phyloP scores from a whole-genome alignment of 2,888 invertebrate genomes.

The Tetramorium bicarinatum region DNA sequence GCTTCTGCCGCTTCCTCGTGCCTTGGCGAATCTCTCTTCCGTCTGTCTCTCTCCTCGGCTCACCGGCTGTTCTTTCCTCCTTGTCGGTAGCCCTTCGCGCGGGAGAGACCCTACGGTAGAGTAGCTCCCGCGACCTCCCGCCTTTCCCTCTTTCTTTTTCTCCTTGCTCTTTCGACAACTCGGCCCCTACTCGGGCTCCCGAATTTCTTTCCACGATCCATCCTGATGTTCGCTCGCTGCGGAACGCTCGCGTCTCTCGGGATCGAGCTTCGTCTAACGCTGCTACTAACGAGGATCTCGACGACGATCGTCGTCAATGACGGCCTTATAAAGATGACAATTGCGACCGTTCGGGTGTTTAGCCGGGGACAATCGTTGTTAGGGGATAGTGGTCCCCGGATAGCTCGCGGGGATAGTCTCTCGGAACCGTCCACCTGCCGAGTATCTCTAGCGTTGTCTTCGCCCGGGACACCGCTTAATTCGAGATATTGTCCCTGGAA shows the following conservation, averaged over 20 bases:
- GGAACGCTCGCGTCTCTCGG: slow-evolving; percentile 2
- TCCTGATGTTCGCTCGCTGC: not conserved
- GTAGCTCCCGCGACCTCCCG: slow-evolving; percentile 42
- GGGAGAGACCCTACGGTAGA: slow-evolving; percentile 38
- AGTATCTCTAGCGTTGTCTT: slow-evolving; percentile 10
- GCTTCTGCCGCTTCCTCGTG: slow-evolving; percentile 69
- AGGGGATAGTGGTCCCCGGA: not conserved
- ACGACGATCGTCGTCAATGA: not conserved
- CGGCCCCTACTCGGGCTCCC: slow-evolving; percentile 17
- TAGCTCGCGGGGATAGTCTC: slow-evolving; percentile 10
- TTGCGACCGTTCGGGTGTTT: not conserved
- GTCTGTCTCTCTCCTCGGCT: slow-evolving; percentile 45
- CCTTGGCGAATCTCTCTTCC: slow-evolving; percentile 73
- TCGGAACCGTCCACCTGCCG: not conserved
- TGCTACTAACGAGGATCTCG: not conserved
- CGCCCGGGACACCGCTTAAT: slow-evolving; percentile 27
- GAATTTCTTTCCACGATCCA: slow-evolving; percentile 45
- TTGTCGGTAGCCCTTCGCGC: slow-evolving; percentile 45
- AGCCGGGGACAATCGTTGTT: slow-evolving; percentile 8
- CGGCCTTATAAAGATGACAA: not conserved
- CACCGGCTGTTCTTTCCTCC: slow-evolving; percentile 31
- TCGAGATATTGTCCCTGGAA: slow-evolving; percentile 38
- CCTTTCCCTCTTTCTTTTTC: slow-evolving; percentile 37
- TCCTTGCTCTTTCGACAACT: slow-evolving; percentile 37
- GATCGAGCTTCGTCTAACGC: slow-evolving; percentile 9